Conservation (phyloP, 2,797 vertebrate species). For the Eidolon dupreanum region DNA sequence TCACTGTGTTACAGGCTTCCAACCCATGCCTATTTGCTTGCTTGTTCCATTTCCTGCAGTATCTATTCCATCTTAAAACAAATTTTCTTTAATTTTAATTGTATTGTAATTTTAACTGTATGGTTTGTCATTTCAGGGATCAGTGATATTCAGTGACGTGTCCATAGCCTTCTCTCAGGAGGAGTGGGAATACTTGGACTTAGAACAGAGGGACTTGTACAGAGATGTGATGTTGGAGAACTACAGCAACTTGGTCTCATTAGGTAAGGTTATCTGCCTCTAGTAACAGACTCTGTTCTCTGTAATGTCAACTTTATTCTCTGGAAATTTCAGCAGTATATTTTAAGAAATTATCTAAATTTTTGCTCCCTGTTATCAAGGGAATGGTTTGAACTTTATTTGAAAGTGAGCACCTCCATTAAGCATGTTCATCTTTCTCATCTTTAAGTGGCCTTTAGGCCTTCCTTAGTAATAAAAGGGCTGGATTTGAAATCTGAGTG, state of each 20-base stretch:
- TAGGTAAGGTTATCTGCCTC: slow-evolving; percentile 62
- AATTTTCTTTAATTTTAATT: neutral
- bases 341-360: slow-evolving; percentile 1
- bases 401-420: neutral
- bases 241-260: slow-evolving; percentile 67
- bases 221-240: slow-evolving; percentile 79
- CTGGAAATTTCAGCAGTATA: neutral
- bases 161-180: slow-evolving; percentile 73
- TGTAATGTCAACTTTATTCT: neutral
- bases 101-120: neutral
- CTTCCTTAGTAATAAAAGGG: neutral
- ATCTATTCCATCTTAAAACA: neutral
- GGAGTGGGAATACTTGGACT: slow-evolving; percentile 71
- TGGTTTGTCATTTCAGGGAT: slow-evolving; percentile 59
- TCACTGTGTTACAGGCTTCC: neutral
- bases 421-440: neutral
- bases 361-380: neutral
- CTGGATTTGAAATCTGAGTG: neutral
- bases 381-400: neutral
- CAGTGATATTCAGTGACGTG: slow-evolving; percentile 72
- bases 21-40: neutral
- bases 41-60: neutral
- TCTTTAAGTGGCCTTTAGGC: neutral
- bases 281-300: neutral
- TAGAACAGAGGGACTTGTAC: slow-evolving; percentile 69